Evolutionary conservation across 1,140 invertebrate genomes (phyloP), one percentile per base, ranked within the genome.

Genomic region (Micrasema longulum): DNA sequence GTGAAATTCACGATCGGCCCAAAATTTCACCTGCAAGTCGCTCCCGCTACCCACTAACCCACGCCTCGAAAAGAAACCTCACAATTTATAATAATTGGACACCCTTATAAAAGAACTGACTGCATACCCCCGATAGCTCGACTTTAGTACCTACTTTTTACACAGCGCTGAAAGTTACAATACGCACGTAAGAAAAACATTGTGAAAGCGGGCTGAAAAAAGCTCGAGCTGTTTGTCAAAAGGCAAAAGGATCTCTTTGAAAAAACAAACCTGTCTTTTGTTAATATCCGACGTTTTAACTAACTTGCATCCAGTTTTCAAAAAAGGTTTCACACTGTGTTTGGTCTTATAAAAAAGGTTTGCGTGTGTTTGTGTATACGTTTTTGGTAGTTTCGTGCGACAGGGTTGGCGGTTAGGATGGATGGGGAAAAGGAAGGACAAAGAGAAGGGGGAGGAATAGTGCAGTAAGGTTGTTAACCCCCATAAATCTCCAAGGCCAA

Each of bases 401-500:
- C 35, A 22, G 41, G 41, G 20, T 47, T 7, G n/a, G 57, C 36
- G 10, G 55, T 7, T 31, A 2, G 26, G 14, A 12, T 10, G 52
- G 52, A 16, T 20, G 55, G 1, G 6, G 55, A 7, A 7, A 2
- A 14, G 55, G 26, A n/a, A n/a, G n/a, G n/a, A n/a, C n/a, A n/a
- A n/a, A n/a, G n/a, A n/a, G 5, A 12, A 22, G 36, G 12, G 60
- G 43, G 60, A 14, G 43, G 43, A n/a, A 47, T 68, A 63, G 50
- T 66, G 73, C 69, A 75, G 35, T 70, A 70, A 75, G 74, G 74
- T 75, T 75, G 74, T 75, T 75, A 72, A 62, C 73, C 73, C 65
- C 64, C 65, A 57, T 66, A 62, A 69, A 66, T 69, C 68, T 69
- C 74, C 74, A 75, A 75, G 74, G 74, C 74, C 74, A 72, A 60